These are phyloP conservation scores for Latrodectus elegans DNA, from an alignment of 2,888 invertebrate genomes.

Conservation along the genomic window DNA sequence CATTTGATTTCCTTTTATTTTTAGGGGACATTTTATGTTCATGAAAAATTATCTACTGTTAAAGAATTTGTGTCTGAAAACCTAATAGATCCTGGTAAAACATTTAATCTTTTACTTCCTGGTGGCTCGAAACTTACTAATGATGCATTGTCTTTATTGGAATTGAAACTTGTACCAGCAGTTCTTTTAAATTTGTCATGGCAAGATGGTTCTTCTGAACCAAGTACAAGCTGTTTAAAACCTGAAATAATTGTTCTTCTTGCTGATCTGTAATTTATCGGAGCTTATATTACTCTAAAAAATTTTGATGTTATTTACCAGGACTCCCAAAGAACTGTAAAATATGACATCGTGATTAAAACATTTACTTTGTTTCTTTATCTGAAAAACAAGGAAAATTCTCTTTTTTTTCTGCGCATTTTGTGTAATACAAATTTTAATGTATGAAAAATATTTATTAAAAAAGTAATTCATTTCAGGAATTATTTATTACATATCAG, in stretches of 20 bases:
- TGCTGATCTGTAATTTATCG: slow-evolving; percentile 9
- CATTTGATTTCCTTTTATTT: slow-evolving; percentile 68
- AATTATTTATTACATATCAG: no score
- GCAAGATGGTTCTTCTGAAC: slow-evolving; percentile 73
- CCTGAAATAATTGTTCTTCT: slow-evolving; percentile 83
- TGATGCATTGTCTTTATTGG: slow-evolving; percentile 83
- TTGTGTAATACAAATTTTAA: no score
- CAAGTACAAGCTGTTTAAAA: slow-evolving; percentile 81
- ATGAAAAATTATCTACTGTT: slow-evolving; percentile 85
- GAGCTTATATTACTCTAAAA: slow-evolving; percentile 11
- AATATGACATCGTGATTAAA: no score
- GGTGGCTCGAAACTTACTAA: slow-evolving; percentile 78
- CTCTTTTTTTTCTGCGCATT: no score
- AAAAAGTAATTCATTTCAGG: no score
- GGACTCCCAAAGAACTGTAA: no score
- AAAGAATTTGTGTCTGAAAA: slow-evolving; percentile 87
- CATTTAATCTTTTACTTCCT: slow-evolving; percentile 68
- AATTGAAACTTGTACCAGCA: slow-evolving; percentile 88
- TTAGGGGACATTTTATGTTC: slow-evolving; percentile 91
- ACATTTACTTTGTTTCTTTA: no score
- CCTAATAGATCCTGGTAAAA: slow-evolving; percentile 78
- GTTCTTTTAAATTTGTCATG: slow-evolving; percentile 85
- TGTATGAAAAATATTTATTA: no score
- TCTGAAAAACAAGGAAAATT: no score
- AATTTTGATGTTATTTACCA: background rate